Percentiles rank a stretch among this genome's conserved stretches.
Evolutionary conservation across 2,113 vertebrate genomes (phyloP).

Genomic region (Hippopotamus amphibius): DNA sequence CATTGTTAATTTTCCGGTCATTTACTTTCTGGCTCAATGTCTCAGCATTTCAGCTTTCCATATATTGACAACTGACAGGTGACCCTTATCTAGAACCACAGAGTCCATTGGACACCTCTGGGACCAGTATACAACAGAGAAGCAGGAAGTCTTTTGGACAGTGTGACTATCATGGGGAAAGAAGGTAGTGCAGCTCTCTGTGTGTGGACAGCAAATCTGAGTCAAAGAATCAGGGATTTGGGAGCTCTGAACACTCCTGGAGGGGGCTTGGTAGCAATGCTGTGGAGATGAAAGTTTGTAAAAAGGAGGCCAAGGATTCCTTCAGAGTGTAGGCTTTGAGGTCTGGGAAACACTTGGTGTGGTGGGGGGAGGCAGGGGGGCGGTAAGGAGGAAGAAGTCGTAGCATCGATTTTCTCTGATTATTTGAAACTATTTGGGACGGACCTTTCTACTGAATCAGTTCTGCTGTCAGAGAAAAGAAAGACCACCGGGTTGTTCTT

Average conservation of each 20-base stretch:
- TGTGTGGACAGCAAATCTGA: not conserved
- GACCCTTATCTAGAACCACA: not conserved
- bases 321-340: not conserved
- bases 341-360: not conserved
- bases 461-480: constrained; percentile 13
- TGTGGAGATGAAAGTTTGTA: not conserved
- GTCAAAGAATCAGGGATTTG: not conserved
- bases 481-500: not conserved
- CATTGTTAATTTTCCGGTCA: not conserved
- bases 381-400: not conserved
- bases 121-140: not conserved
- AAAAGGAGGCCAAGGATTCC: not conserved
- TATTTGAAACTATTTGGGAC: constrained; percentile 33
- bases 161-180: not conserved
- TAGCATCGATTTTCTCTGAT: not conserved
- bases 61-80: not conserved
- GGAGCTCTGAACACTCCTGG: not conserved
- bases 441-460: constrained; percentile 13
- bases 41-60: constrained; percentile 42
- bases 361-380: fast-evolving
- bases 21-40: not conserved
- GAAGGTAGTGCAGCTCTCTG: not conserved
- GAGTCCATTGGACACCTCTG: not conserved
- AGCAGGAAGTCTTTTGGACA: constrained; percentile 20
- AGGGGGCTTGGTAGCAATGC: not conserved